Evolutionary conservation across 2,797 vertebrate species (phyloP).

Genomic region (Catostomus latipinnis): DNA sequence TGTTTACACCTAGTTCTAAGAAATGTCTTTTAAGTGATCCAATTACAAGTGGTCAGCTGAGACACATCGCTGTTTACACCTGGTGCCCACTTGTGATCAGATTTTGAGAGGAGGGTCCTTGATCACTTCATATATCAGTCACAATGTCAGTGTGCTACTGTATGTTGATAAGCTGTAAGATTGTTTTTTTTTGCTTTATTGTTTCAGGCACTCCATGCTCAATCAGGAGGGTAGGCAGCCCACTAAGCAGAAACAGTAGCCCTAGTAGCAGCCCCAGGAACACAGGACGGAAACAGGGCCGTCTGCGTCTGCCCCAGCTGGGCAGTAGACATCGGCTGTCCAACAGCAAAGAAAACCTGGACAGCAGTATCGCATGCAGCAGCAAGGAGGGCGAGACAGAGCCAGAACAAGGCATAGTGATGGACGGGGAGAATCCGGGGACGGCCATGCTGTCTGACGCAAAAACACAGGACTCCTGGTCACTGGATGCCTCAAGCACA

Average conservation of each 20-base stretch:
- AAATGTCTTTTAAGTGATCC: too few relatives aligned
- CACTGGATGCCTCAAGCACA: slow-evolving; percentile 74
- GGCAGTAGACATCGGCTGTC: slow-evolving; percentile 89
- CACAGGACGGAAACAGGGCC: slow-evolving; percentile 84
- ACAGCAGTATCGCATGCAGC: slow-evolving; percentile 62
- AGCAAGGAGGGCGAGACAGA: slow-evolving; percentile 81
- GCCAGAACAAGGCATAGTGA: slow-evolving; percentile 67
- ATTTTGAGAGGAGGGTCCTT: too few relatives aligned
- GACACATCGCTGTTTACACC: too few relatives aligned
- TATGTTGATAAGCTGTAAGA: too few relatives aligned
- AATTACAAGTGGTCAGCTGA: too few relatives aligned
- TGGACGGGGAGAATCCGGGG: slow-evolving; percentile 69
- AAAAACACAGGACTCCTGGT: slow-evolving; percentile 71
- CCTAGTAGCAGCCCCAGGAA: slow-evolving; percentile 88
- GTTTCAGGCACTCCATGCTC: slow-evolving; percentile 85
- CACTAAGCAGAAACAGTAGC: slow-evolving; percentile 87
- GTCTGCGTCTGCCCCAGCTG: slow-evolving; percentile 91
- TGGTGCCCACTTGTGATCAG: too few relatives aligned
- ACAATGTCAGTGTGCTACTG: too few relatives aligned
- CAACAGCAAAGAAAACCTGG: slow-evolving; percentile 92
- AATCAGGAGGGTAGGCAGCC: slow-evolving; percentile 86
- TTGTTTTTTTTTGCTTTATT: not conserved
- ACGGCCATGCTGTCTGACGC: slow-evolving; percentile 71
- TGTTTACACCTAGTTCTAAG: too few relatives aligned
- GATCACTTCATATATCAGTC: too few relatives aligned